Base-by-base conservation (phyloP, 2,113 vertebrate genomes). In the Neolamprologus hecqui region DNA sequence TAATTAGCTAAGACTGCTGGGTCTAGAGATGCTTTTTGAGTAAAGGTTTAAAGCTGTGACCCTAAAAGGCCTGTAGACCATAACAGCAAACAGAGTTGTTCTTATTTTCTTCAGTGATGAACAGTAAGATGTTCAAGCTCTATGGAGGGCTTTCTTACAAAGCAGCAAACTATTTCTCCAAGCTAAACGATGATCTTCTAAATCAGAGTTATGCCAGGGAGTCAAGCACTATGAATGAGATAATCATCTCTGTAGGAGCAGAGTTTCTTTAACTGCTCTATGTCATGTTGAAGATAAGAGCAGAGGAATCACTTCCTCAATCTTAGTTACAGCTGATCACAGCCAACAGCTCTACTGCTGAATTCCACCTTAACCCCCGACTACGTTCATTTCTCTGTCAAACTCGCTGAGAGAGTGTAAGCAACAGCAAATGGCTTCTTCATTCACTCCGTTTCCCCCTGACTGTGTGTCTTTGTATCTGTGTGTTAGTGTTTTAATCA, bases 91-190 rank as follows among this genome's bases (percentile, higher is more conserved):
- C 60, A 2, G 60, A 0, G 19, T 1, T 35, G 31, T 65, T 65
- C 1, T 2, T n/a, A 37, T 37, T 65, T 0, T 65, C 60, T 65
- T 65, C 60, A 37, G 19, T 37, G 60, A 65, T 0, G 33, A 37
- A 37, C 0, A 13, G 33, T 37, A 37, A 37, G 17, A 21, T 37
- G 6, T 13, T 65, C 10, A 0, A 0, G 10, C 19, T 37, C 0
- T 65, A 0, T 12, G 4, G 60, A 65, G 60, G 60, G 19, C 33
- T 65, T 65, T 65, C 33, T 65, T 63, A n/a, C 0, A 65, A 35
- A 65, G 1, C 57, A 35, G 2, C 58, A 63, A 63, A 35, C 1
- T 63, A 63, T 2, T 63, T 63, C 1, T 63, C 58, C 58, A 35
- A 1, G 15, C 58, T 63, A 63, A 63, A 35, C 0, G 2, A 63